Evolutionary conservation across 2,797 vertebrate species (phyloP), one percentile per base, ranked within the genome.

Genomic region (Neopelma chrysocephalum): DNA sequence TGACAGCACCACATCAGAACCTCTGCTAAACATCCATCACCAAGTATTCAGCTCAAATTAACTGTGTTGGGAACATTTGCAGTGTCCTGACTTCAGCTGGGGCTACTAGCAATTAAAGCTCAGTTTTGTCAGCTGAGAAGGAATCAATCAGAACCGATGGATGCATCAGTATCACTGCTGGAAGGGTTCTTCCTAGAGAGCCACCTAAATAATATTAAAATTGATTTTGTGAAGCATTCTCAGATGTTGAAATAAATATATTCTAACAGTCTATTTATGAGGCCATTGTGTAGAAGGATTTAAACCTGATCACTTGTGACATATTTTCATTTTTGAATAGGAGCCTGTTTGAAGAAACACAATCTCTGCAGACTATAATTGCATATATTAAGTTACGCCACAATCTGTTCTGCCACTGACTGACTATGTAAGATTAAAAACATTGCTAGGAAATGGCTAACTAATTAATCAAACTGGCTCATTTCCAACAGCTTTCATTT

Each of bases 171-270:
- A 51, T 73, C 58, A 85, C 26, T 8, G 58, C 81, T 53, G 57
- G 72, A 87, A 70, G 47, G 65, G 50, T 38, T 93, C 21, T 57
- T 90, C 75, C 68, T 54, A 71, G 61, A 23, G 18, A 93, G 83
- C 34, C 43, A 64, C 42, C 42, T 73, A 83, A 94, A 94, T 68
- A 78, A 82, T 83, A 92, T 58, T 90, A 83, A 66, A 95, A 91
- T 82, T 79, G 87, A 85, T 93, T 93, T 89, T 64, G 36, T 65
- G 43, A 90, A 75, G 26, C 9, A 6, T 76, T 93, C 45, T 94
- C 32, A 40, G 51, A 54, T 94, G 78, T 68, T 88, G 60, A 25
- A 94, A 83, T 76, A 91, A 95, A 93, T 85, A 40, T 81, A 60
- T 79, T 66, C 29, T 68, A 92, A 93, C 76, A 84, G 32, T 62